These are phyloP conservation scores for Alviniconcha marisindica DNA, from an alignment of 1,140 invertebrate species.

Conservation along the genomic window DNA sequence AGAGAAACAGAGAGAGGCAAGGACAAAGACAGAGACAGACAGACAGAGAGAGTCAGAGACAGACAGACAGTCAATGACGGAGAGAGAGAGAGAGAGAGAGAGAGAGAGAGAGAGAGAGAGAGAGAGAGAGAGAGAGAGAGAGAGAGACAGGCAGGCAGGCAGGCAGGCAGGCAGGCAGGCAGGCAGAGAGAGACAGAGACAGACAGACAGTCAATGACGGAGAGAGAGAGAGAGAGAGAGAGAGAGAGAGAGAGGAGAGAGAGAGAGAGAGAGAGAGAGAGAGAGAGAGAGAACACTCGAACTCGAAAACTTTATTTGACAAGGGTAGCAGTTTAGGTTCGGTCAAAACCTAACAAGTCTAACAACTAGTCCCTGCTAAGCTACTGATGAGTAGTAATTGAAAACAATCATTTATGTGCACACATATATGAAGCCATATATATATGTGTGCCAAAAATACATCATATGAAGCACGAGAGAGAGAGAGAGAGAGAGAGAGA, in stretches of 20 bases:
- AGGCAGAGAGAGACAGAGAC: too few relatives aligned
- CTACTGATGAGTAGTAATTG: too few relatives aligned
- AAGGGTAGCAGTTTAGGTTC: too few relatives aligned
- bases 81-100: not conserved
- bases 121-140: constrained; percentile 1
- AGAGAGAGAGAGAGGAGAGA: constrained; percentile 1
- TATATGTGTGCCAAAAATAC: too few relatives aligned
- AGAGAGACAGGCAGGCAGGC: not conserved
- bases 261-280: not conserved
- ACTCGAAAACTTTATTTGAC: too few relatives aligned
- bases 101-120: not conserved
- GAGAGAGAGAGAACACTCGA: not conserved
- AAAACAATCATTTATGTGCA: too few relatives aligned
- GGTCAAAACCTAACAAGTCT: too few relatives aligned
- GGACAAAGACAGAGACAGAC: too few relatives aligned
- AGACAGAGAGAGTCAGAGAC: too few relatives aligned
- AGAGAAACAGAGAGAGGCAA: not conserved
- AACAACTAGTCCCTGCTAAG: too few relatives aligned
- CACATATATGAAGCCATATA: too few relatives aligned
- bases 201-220: not conserved
- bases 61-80: not conserved
- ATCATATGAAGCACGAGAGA: not conserved
- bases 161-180: too few relatives aligned
- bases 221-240: not conserved
- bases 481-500: not conserved